Percentiles rank a stretch among this genome's conserved stretches.
Conservation (phyloP, 30 jellyfish, hydroid and myxozoan species). For the Haliclystus octoradiatus region DNA sequence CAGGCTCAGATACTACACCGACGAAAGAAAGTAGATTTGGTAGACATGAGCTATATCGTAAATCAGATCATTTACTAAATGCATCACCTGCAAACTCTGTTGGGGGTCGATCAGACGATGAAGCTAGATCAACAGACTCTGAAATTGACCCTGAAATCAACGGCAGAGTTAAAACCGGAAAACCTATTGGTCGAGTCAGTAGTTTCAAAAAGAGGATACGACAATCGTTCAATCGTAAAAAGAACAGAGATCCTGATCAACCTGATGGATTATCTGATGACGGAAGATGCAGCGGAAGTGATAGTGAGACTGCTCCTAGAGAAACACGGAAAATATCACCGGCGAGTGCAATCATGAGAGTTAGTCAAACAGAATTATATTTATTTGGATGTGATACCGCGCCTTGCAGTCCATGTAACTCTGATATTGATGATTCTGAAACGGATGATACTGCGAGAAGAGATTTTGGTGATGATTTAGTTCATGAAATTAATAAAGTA, state of each 20-base stretch:
- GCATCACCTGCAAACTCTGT: background rate
- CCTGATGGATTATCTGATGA: background rate
- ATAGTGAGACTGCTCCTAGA: background rate
- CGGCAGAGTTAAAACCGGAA: background rate
- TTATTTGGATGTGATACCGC: background rate
- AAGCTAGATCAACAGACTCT: background rate
- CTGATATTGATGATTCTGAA: slow-evolving; percentile 13
- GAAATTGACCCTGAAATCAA: background rate
- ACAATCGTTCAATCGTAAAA: background rate
- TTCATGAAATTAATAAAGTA: slow-evolving; percentile 15
- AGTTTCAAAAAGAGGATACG: background rate
- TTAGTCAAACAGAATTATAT: background rate
- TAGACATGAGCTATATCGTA: background rate
- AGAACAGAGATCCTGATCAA: background rate
- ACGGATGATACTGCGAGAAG: slow-evolving; percentile 4
- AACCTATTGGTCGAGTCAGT: background rate
- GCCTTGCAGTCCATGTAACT: background rate
- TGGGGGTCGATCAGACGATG: background rate
- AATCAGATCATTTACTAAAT: background rate
- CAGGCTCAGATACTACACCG: background rate
- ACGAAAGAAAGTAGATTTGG: background rate
- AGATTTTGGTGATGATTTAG: slow-evolving; percentile 37
- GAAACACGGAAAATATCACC: background rate
- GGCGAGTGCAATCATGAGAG: background rate
- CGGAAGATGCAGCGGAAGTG: background rate